Evolutionary conservation across 2,113 vertebrate species (phyloP).

Genomic region (Tragelaphus buxtoni): DNA sequence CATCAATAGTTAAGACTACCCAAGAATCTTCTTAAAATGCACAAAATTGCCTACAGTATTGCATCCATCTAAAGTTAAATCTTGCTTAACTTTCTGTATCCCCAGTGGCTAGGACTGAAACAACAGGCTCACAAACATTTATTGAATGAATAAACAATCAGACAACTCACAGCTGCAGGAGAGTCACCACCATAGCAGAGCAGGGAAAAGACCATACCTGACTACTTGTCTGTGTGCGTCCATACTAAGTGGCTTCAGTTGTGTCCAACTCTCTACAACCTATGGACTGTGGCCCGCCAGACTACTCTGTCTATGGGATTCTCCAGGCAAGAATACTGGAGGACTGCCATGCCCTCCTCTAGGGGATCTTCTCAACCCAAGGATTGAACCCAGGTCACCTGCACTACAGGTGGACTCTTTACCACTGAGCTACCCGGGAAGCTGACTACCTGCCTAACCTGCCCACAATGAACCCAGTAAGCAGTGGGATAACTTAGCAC

Average conservation of each 20-base stretch:
- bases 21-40: background rate
- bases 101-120: background rate
- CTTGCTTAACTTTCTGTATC: background rate
- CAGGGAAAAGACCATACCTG: background rate
- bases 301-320: background rate
- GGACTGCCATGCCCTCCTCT: background rate
- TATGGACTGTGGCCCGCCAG: background rate
- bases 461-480: background rate
- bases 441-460: background rate
- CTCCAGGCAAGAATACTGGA: background rate
- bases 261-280: background rate
- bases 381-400: background rate
- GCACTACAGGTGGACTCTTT: background rate
- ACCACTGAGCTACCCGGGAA: background rate
- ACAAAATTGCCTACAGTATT: background rate
- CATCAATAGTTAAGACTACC: background rate
- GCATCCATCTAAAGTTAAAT: background rate
- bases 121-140: background rate
- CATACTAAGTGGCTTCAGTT: accelerated
- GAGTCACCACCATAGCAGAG: background rate
- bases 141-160: background rate
- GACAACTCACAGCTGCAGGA: background rate
- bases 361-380: background rate
- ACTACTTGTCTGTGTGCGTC: background rate
- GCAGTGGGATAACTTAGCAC: background rate